phyloP scores from a whole-genome alignment of 2,888 invertebrate species.

The Opisthograptis luteolata region DNA sequence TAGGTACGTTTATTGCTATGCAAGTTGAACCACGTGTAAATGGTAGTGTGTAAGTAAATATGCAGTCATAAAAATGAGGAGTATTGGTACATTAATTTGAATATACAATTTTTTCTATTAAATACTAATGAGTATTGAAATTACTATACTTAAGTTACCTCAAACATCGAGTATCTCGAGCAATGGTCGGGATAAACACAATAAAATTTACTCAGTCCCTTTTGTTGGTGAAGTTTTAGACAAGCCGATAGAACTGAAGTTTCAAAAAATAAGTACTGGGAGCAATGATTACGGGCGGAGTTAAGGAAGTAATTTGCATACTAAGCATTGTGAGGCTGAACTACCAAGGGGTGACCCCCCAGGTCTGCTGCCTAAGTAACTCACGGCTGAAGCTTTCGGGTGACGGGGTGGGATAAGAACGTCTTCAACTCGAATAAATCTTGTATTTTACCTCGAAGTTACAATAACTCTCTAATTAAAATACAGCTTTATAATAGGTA shows the following conservation, averaged over 20 bases:
- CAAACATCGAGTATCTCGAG: conserved; percentile 11
- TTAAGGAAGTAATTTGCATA: conserved; percentile 58
- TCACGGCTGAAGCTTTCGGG: conserved; percentile 26
- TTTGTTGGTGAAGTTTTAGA: conserved; percentile 46
- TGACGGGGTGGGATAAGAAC: conserved; percentile 32
- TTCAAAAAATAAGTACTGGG: conserved; percentile 44
- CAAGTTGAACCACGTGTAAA: too few species aligned
- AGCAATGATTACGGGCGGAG: conserved; percentile 41
- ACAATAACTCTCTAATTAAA: conserved; percentile 17
- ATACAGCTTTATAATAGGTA: conserved; percentile 4
- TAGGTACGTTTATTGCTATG: background rate
- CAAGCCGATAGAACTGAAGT: conserved; percentile 48
- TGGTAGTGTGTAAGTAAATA: too few species aligned
- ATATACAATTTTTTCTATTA: too few species aligned
- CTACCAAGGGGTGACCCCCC: conserved; percentile 30
- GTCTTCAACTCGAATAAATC: conserved; percentile 22
- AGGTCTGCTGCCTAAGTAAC: conserved; percentile 28
- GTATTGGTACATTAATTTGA: too few species aligned
- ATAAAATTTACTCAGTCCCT: conserved; percentile 42
- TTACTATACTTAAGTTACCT: conserved; percentile 6
- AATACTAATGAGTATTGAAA: background rate
- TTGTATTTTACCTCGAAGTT: conserved; percentile 17
- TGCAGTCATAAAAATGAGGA: too few species aligned
- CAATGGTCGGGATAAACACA: conserved; percentile 28
- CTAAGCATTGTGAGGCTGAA: conserved; percentile 44